Evolutionary conservation across 2,113 vertebrate genomes (phyloP).

Genomic region (Boulengeromyrus knoepffleri): DNA sequence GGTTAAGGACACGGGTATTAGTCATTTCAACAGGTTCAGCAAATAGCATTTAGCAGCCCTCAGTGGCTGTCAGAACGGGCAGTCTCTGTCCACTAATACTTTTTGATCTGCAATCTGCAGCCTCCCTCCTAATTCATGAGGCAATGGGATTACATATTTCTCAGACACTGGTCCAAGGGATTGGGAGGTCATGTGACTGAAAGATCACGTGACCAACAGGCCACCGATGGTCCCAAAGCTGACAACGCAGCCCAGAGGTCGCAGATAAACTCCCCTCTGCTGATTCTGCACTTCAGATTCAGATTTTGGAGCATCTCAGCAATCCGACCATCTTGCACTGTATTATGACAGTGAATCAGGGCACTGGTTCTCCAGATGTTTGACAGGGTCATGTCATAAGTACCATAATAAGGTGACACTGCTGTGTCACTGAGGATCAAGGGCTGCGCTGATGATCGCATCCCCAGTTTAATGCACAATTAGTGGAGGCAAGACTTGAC

Average conservation of each 20-base stretch:
- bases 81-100: neutral
- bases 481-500: neutral
- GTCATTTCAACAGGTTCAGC: slow-evolving; percentile 4
- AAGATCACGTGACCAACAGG: neutral
- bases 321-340: neutral
- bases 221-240: neutral
- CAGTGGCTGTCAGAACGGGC: neutral
- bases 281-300: neutral
- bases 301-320: neutral
- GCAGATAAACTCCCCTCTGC: neutral
- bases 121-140: neutral
- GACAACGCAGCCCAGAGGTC: slow-evolving; percentile 7
- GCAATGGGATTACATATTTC: neutral
- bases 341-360: neutral
- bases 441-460: neutral
- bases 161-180: neutral
- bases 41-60: neutral
- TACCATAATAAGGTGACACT: neutral
- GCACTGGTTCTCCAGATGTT: neutral
- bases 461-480: neutral
- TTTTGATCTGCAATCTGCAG: neutral
- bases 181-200: neutral
- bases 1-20: neutral
- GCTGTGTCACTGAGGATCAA: neutral
- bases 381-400: neutral